Percentiles rank a stretch among this genome's conserved stretches.
Evolutionary conservation across 2,113 vertebrate genomes (phyloP).

Genomic region (Cyprinodon tularosa): DNA sequence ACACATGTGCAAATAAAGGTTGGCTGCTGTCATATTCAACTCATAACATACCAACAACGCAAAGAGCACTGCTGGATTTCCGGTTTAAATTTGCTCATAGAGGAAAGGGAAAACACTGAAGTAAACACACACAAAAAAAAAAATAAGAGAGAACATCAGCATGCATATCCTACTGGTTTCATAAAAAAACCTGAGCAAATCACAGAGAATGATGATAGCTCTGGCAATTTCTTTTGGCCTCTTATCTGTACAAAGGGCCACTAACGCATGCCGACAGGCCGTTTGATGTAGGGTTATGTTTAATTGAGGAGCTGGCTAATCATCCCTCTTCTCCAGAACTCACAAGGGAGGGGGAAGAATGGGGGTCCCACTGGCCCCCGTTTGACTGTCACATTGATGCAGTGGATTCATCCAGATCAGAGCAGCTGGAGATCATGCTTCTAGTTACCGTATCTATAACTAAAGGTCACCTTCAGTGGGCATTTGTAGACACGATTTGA

Average conservation of each 20-base stretch:
- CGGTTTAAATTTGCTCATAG: conserved; percentile 23
- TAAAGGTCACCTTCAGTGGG: conserved; percentile 26
- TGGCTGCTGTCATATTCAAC: conserved; percentile 44
- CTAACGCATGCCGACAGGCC: conserved; percentile 75
- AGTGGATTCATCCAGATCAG: conserved; percentile 49
- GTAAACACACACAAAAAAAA: not conserved
- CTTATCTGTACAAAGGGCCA: conserved; percentile 74
- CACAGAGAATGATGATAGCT: conserved; percentile 59
- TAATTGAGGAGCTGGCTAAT: conserved; percentile 72
- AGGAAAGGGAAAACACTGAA: conserved; percentile 17
- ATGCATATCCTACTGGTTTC: conserved; percentile 54
- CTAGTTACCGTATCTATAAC: conserved; percentile 23
- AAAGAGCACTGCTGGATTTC: not conserved
- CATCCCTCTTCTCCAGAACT: conserved; percentile 32
- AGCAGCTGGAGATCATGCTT: conserved; percentile 53
- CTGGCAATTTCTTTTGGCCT: conserved; percentile 69
- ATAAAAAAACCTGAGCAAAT: conserved; percentile 40
- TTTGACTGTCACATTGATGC: conserved; percentile 30
- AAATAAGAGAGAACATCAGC: conserved; percentile 48
- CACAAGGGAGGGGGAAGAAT: conserved; percentile 22
- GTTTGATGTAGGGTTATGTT: conserved; percentile 80
- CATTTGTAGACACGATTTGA: conserved; percentile 26
- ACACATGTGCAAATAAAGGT: conserved; percentile 44
- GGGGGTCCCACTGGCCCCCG: conserved; percentile 31
- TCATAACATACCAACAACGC: conserved; percentile 4